Evolutionary conservation across 2,113 vertebrate species (phyloP).

Genomic region (Trachemys scripta): DNA sequence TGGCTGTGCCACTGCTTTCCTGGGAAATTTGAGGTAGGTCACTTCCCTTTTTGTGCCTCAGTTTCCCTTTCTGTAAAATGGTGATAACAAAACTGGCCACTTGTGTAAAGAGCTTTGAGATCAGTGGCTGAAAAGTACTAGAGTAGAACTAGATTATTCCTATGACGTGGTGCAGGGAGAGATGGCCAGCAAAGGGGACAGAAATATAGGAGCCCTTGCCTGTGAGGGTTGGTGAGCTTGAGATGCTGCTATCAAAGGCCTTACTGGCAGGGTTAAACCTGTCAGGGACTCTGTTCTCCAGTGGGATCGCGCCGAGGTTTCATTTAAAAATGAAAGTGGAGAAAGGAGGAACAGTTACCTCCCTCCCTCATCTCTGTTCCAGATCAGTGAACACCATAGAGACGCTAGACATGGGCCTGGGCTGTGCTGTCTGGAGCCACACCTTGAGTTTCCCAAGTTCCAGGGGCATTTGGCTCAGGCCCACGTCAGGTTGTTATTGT

Average conservation of each 20-base stretch:
- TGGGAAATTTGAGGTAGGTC: not conserved
- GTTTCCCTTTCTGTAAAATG: accelerated
- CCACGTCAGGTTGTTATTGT: accelerated
- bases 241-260: not conserved
- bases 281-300: not conserved
- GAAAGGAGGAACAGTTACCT: not conserved
- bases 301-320: not conserved
- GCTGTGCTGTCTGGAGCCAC: not conserved
- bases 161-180: accelerated
- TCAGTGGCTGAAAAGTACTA: no score
- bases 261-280: not conserved
- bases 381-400: not conserved
- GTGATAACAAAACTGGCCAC: accelerated
- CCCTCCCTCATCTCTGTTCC: not conserved
- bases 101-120: no score
- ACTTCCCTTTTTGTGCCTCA: not conserved
- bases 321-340: not conserved
- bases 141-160: no score
- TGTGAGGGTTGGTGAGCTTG: not conserved
- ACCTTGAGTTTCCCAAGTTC: accelerated
- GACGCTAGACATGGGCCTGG: not conserved
- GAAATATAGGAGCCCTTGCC: not conserved
- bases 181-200: not conserved
- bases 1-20: not conserved
- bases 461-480: not conserved